Percentiles rank a stretch among this genome's conserved stretches.
phyloP scores from a whole-genome alignment of 2,888 invertebrate genomes.

The Drepanosiphum platanoidis region DNA sequence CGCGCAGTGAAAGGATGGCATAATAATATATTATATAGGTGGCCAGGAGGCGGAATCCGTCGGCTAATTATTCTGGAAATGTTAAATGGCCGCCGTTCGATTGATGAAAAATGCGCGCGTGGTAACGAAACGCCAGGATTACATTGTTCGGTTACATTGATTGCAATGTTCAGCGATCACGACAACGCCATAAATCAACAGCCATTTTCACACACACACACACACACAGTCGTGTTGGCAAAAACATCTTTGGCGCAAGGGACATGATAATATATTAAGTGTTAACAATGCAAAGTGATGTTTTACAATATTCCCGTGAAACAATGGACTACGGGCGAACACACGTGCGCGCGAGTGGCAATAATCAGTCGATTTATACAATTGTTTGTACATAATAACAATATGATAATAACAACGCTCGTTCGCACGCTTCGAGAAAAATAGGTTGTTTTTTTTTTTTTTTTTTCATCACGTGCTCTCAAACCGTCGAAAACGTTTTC shows the following conservation, averaged over 20 bases:
- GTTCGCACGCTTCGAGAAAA: background rate
- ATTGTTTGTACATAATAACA: background rate
- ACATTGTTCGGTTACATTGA: conserved; percentile 26
- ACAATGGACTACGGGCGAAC: conserved; percentile 8
- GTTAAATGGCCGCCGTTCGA: conserved; percentile 32
- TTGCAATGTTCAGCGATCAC: conserved; percentile 11
- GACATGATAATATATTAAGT: conserved; percentile 41
- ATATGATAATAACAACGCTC: background rate
- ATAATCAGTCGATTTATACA: conserved; percentile 7
- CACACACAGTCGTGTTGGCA: background rate
- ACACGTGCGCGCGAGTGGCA: background rate
- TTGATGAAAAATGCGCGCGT: conserved; percentile 29
- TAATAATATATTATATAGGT: background rate
- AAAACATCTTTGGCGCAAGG: conserved; percentile 14
- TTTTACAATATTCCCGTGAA: conserved; percentile 35
- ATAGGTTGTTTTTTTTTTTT: background rate
- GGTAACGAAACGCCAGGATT: conserved; percentile 19
- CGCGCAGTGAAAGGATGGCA: background rate
- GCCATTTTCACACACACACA: background rate
- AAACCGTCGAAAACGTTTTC: no score
- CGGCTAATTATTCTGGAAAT: conserved; percentile 23
- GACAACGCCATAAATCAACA: conserved; percentile 26
- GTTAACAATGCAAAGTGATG: conserved; percentile 29
- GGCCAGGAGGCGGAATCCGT: background rate
- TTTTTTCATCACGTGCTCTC: background rate